Base-by-base conservation (phyloP, 2,888 invertebrate species). In the Aproaerema taeniolella region DNA sequence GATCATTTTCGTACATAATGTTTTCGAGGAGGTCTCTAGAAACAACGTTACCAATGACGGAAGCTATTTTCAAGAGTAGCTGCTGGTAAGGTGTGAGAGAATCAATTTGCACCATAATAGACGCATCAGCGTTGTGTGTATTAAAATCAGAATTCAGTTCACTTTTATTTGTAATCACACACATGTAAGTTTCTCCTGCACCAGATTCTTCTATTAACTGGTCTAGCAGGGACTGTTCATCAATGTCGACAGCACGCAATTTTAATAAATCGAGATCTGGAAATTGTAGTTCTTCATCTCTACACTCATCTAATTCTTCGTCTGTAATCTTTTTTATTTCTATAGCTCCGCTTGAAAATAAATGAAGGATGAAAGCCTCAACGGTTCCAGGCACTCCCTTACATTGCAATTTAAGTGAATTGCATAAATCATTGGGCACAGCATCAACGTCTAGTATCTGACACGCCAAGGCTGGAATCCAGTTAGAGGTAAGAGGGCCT, bases 41-140 rank as follows among this genome's bases (percentile, higher is more conserved):
- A 41, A 91, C 78, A 3, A 86, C 62, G 28, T 80, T 74, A 0
- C 91, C 91, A 24, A 91, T 71, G 1, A 89, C 87, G 0, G 90
- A 85, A 5, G 88, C 89, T 41, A 89, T 89, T 66, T 90, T 90
- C 9, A 91, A 63, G 31, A 91, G 67, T 38, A 88, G 61, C 52
- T 91, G 90, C 57, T 91, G 89, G 55, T 89, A 89, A 1, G 88
- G 83, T 3, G 87, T 88, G 31, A 90, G 72, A n/a, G 87, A 82
- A 62, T 88, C 88, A 45, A 88, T 87, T 60, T 88, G 80, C 46
- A 88, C 86, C 77, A 88, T 80, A 45, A 87, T 75, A 42, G 88
- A 61, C 10, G 87, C 81, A 46, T 87, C 80, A 36, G 82, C 45
- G 53, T 83, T 88, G 60, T 83, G 75, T 10, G 64, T 66, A 47